Evolutionary conservation across 2,888 invertebrate species (phyloP), one percentile per base, ranked within the genome.

Genomic region (Dugesia japonica): DNA sequence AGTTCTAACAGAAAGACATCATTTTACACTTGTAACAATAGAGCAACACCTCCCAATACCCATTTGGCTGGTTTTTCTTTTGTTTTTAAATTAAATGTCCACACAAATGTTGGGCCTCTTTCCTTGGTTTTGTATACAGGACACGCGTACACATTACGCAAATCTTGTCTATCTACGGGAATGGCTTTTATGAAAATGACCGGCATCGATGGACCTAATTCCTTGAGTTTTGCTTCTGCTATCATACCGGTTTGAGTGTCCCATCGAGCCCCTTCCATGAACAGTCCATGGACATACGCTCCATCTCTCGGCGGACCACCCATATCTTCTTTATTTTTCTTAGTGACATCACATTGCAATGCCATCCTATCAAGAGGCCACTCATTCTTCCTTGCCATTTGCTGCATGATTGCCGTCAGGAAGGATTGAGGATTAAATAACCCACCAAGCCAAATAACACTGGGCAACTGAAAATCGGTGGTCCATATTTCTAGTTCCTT

Each of bases 371-470:
- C 94, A 71, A 95, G 87, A 0, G 94, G 94, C 81, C 94, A 87
- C 84, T 94, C 94, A 84, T 92, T 92, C 82, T 90, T 89, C 31
- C 94, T 88, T 0, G 94, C 94, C 31, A 94, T 94, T 81, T 92
- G 93, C 86, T 95, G 95, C 94, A 95, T 94, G 81, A 95, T 94
- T 73, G 95, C 94, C 0, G 95, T 95, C 77, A 95, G 86, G 81
- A 95, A 88, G 42, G 93, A 93, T 85, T 95, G 94, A 0, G 94
- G 95, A 85, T 95, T 95, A 87, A 95, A 95, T 86, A 95, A 93
- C n/a, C 94, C 95, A 17, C 91, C 92, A 79, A 95, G 86, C 95
- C 95, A 95, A 20, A 95, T 93, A 71, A 91, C 91, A 0, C 92
- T 88, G 38, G 94, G 93, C 77, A 94, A 86, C 79, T 83, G 83